These are phyloP conservation scores for Esox lucius DNA, from an alignment of 2,797 vertebrate genomes.

Conservation along the genomic window DNA sequence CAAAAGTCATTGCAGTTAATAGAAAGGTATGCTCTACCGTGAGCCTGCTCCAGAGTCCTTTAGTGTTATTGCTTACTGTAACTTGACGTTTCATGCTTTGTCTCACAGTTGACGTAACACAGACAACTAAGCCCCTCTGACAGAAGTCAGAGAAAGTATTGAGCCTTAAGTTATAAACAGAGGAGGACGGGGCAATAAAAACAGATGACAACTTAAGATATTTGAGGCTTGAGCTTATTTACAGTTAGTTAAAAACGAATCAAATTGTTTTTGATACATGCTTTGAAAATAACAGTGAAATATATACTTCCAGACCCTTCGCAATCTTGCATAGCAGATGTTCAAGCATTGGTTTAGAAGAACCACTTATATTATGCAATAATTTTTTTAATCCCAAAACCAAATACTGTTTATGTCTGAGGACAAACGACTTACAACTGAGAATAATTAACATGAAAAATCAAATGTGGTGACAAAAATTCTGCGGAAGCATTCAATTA, in stretches of 20 bases:
- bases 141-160: neutral
- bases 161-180: neutral
- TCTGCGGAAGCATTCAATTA: too few species aligned
- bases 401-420: too few species aligned
- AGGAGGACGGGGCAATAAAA: neutral
- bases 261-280: too few species aligned
- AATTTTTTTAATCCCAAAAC: too few species aligned
- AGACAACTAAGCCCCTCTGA: neutral
- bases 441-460: too few species aligned
- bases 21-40: neutral
- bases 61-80: neutral
- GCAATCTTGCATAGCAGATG: too few species aligned
- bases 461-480: too few species aligned
- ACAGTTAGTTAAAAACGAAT: neutral
- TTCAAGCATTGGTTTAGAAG: too few species aligned
- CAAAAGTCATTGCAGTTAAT: neutral
- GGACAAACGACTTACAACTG: too few species aligned
- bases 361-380: too few species aligned
- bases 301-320: too few species aligned
- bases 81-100: neutral
- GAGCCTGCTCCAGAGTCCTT: neutral
- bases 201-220: neutral
- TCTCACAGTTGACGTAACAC: neutral
- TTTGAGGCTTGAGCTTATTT: neutral
- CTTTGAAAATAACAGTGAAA: too few species aligned